Evolutionary conservation across 2,113 vertebrate species (phyloP), one percentile per base, ranked within the genome.

Genomic region (Oreochromis tanganicae): DNA sequence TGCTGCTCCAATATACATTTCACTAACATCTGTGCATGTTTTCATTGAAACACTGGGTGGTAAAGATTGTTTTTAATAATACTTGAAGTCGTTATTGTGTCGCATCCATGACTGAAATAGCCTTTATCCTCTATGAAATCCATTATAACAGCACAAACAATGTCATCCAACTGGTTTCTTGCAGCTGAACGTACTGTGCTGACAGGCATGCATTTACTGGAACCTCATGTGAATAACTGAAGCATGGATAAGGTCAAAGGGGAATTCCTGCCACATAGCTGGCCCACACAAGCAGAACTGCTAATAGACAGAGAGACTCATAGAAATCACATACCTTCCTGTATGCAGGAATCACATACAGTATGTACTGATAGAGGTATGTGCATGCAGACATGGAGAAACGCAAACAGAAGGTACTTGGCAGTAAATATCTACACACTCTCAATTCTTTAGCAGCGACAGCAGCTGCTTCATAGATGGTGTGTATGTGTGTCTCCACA

Each of bases 181-280:
- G 34, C 56, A 52, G 38, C 75, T 56, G 54, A 79, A 57, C 14
- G 19, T 79, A 14, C 57, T 17, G 85, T 9, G 78, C 87, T 90
- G 92, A 90, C 87, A 91, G 87, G 85, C 84, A 12, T 34, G 43
- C 83, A 82, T 89, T 92, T 83, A 85, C 84, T 48, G 14, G 36
- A 89, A 92, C 88, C 91, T 89, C 89, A 85, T 88, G 83, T 55
- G 89, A 90, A 90, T 92, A 86, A 89, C 82, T 82, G 56, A 85
- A 80, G 81, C 36, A 2, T 10, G 55, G 61, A 84, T 19, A 32
- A 87, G 92, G 90, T 93, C 89, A 91, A 75, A 90, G 92, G 89
- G 82, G 87, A 86, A 88, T 83, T 88, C 50, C 85, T 85, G 86
- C 78, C 84, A 71, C 85, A 88, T 89, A 52, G 82, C 32, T 79